Evolutionary conservation across 1,140 invertebrate species (phyloP).

Genomic region (Diorhabda carinulata): DNA sequence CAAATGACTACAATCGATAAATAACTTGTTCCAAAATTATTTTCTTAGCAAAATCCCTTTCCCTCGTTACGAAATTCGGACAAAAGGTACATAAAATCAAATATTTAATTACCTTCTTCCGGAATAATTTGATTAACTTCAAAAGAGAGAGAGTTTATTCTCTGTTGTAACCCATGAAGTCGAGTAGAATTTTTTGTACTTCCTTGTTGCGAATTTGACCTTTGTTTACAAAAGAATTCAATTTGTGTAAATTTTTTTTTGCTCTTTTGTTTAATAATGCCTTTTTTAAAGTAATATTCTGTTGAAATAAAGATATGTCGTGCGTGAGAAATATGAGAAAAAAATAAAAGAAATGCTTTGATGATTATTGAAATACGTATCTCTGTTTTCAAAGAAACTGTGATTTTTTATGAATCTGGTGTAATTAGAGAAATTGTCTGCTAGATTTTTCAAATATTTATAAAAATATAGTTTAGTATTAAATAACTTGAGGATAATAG

Average conservation of each 20-base stretch:
- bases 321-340: neutral
- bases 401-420: too few species aligned
- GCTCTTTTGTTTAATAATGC: neutral
- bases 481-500: too few species aligned
- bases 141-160: slow-evolving; percentile 15
- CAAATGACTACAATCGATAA: slow-evolving; percentile 9
- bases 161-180: slow-evolving; percentile 7
- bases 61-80: slow-evolving; percentile 10
- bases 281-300: neutral
- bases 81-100: slow-evolving; percentile 16
- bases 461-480: too few species aligned
- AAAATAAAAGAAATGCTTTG: too few species aligned
- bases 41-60: too few species aligned
- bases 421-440: too few species aligned
- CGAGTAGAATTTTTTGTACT: neutral
- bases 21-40: neutral
- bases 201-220: neutral
- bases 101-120: slow-evolving; percentile 22
- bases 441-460: too few species aligned
- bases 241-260: neutral
- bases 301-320: neutral
- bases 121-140: slow-evolving; percentile 21
- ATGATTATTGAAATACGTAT: too few species aligned
- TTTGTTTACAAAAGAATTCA: neutral
- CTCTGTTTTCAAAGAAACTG: too few species aligned